A percentile compares a stretch with the other conserved stretches of the same genome.
phyloP scores from a whole-genome alignment of 2,113 vertebrate species.

The Isichthys henryi region DNA sequence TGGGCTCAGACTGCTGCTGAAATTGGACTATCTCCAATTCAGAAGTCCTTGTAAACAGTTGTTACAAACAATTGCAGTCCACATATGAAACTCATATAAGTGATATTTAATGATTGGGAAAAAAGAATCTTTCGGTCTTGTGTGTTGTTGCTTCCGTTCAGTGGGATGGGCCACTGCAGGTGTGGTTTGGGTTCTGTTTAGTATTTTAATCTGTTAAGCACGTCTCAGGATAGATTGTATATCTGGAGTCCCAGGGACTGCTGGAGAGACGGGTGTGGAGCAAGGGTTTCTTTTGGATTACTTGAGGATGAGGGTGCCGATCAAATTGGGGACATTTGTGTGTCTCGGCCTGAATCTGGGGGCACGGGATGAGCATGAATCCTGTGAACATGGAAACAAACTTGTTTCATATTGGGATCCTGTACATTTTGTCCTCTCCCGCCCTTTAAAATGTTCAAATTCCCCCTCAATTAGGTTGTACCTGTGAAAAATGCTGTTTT shows the following conservation, averaged over 20 bases:
- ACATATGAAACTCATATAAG: not conserved
- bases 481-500: not conserved
- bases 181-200: not conserved
- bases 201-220: not conserved
- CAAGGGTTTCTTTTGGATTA: not conserved
- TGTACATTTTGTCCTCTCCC: not conserved
- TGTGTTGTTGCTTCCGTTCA: not conserved
- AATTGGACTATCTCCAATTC: not conserved
- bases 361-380: not conserved
- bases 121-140: constrained; percentile 3
- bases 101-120: not conserved
- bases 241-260: not conserved
- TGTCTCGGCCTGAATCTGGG: not conserved
- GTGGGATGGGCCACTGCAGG: not conserved
- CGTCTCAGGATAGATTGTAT: not conserved
- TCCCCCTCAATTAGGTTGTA: not conserved
- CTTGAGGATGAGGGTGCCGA: not conserved
- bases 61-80: not conserved
- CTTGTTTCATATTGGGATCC: not conserved
- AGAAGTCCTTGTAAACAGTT: not conserved
- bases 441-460: not conserved
- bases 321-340: not conserved
- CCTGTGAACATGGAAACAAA: not conserved
- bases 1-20: not conserved
- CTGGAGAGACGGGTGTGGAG: not conserved